Conservation (phyloP, 2,797 vertebrate species). For the Liparis tanakae region DNA sequence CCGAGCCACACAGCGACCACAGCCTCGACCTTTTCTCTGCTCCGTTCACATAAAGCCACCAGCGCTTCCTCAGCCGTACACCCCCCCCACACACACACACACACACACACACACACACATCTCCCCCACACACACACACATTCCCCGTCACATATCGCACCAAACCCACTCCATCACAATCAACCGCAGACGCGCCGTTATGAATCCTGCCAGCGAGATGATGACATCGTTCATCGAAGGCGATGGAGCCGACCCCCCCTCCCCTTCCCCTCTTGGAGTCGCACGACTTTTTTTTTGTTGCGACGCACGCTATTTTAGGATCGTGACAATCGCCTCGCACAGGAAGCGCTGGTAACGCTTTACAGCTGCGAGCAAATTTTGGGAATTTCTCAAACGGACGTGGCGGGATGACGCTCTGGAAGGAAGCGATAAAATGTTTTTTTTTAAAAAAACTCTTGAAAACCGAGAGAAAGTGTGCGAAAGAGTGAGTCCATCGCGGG, state of each 20-base stretch:
- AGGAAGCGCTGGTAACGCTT: constrained; percentile 14
- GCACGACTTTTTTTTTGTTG: constrained; percentile 31
- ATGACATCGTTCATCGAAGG: constrained; percentile 16
- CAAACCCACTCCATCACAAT: constrained; percentile 4
- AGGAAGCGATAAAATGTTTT: background rate
- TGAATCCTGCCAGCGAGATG: constrained; percentile 22
- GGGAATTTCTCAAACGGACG: background rate
- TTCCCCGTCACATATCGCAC: background rate
- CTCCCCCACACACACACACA: too few relatives aligned
- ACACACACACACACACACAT: too few relatives aligned
- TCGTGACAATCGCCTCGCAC: constrained; percentile 16
- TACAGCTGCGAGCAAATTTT: constrained; percentile 6
- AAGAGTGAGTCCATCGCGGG: constrained; percentile 7
- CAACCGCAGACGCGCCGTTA: constrained; percentile 21
- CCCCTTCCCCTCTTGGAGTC: constrained; percentile 6
- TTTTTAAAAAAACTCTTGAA: background rate
- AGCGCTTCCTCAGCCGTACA: constrained; percentile 7
- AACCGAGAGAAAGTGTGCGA: background rate
- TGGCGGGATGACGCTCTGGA: background rate
- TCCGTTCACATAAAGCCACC: constrained; percentile 48
- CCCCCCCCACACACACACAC: background rate
- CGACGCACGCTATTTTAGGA: constrained; percentile 27
- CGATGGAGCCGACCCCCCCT: constrained; percentile 2
- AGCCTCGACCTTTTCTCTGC: constrained; percentile 36
- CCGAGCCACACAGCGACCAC: constrained; percentile 36